A percentile compares a stretch with the other conserved stretches of the same genome.
Evolutionary conservation across 2,113 vertebrate genomes (phyloP).

Genomic region (Trogon surrucura): DNA sequence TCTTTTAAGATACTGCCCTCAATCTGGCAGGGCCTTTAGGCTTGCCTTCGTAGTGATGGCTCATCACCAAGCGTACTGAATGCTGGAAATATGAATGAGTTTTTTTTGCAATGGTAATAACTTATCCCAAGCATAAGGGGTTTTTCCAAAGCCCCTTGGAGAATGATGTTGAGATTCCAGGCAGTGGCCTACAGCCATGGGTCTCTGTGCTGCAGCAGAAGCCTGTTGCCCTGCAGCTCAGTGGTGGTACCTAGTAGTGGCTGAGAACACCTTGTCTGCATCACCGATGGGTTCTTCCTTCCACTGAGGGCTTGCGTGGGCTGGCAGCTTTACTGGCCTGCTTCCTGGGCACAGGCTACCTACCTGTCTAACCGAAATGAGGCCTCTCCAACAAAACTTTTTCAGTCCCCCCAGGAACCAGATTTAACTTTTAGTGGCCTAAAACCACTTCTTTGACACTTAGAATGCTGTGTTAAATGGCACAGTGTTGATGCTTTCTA

Average conservation of each 20-base stretch:
- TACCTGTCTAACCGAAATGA: neutral
- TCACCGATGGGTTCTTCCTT: neutral
- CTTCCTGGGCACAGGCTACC: neutral
- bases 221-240: neutral
- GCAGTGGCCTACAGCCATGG: fast-evolving
- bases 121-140: neutral
- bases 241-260: neutral
- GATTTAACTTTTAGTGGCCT: neutral
- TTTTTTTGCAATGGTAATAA: neutral
- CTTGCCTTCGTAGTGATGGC: neutral
- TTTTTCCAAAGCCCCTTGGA: neutral
- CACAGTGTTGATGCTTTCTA: neutral
- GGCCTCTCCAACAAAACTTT: neutral
- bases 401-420: neutral
- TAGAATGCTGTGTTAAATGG: neutral
- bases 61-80: neutral
- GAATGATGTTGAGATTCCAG: neutral
- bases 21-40: neutral
- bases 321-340: neutral
- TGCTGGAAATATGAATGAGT: neutral
- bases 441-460: neutral
- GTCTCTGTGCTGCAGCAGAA: fast-evolving
- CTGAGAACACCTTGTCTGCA: neutral
- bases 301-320: neutral
- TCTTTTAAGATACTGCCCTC: neutral